A percentile compares a stretch with the other conserved stretches of the same genome.
phyloP scores from a whole-genome alignment of 2,888 invertebrate genomes.

The Aporophyla nigra region DNA sequence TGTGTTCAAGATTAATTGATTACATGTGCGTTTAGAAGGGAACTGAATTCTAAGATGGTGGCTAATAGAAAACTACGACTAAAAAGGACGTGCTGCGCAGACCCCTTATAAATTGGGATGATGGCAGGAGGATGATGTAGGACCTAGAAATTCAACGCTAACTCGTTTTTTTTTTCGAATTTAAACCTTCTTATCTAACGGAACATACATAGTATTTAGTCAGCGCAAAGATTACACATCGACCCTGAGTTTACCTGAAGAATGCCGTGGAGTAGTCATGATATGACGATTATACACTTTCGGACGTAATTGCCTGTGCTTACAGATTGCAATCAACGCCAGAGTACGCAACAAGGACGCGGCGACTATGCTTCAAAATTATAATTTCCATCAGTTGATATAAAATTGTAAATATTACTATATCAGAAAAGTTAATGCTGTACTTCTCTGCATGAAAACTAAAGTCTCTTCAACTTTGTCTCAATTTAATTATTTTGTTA shows the following conservation, averaged over 20 bases:
- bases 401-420: too few relatives aligned
- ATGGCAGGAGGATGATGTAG: neutral
- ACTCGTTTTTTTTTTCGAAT: neutral
- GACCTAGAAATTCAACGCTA: neutral
- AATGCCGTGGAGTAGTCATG: conserved; percentile 46
- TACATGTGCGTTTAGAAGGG: neutral
- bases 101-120: neutral
- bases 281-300: conserved; percentile 69
- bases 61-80: neutral
- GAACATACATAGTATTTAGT: conserved; percentile 1
- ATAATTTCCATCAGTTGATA: neutral
- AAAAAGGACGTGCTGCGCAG: neutral
- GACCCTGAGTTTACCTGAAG: conserved; percentile 62
- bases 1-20: neutral
- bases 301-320: conserved; percentile 61
- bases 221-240: conserved; percentile 39
- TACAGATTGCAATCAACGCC: conserved; percentile 56
- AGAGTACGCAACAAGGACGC: conserved; percentile 52
- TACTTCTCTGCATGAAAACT: neutral
- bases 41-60: neutral
- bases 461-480: neutral
- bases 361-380: conserved; percentile 21
- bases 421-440: neutral
- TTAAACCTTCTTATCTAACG: conserved; percentile 20
- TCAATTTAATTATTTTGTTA: neutral